phyloP scores from a whole-genome alignment of 2,797 vertebrate genomes.

The Lagorchestes hirsutus region DNA sequence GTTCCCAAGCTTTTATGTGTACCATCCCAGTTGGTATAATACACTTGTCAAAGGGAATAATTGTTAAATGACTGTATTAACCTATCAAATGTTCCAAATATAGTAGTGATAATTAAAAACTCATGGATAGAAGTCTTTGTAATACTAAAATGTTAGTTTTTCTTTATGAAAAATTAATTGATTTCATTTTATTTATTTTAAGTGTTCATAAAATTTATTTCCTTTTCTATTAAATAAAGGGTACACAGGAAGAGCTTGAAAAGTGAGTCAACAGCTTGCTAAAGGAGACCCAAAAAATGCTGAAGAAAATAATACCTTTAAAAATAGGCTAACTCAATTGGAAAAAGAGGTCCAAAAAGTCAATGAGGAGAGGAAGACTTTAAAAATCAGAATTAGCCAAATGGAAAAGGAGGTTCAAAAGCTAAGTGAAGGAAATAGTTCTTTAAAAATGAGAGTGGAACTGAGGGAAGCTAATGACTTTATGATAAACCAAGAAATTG shows the following conservation, averaged over 20 bases:
- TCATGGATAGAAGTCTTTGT: background rate
- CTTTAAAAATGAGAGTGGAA: too few relatives aligned
- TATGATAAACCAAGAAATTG: too few relatives aligned
- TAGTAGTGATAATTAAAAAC: background rate
- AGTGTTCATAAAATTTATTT: background rate
- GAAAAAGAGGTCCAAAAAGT: too few relatives aligned
- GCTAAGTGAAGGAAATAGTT: too few relatives aligned
- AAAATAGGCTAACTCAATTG: too few relatives aligned
- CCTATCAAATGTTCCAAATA: background rate
- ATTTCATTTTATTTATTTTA: background rate
- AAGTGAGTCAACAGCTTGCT: too few relatives aligned
- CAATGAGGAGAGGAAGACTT: too few relatives aligned
- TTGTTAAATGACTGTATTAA: background rate
- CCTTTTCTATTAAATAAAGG: background rate
- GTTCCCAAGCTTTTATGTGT: background rate
- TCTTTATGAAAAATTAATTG: background rate
- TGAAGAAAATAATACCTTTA: too few relatives aligned
- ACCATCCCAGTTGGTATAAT: background rate
- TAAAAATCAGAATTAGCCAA: too few relatives aligned
- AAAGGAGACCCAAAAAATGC: too few relatives aligned
- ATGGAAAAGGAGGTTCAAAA: too few relatives aligned
- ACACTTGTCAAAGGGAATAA: background rate
- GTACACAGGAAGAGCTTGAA: background rate
- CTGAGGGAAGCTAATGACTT: too few relatives aligned
- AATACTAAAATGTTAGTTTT: background rate